These are phyloP conservation scores for Magallana ariakensis DNA, from an alignment of 1,140 invertebrate species.

Conservation along the genomic window DNA sequence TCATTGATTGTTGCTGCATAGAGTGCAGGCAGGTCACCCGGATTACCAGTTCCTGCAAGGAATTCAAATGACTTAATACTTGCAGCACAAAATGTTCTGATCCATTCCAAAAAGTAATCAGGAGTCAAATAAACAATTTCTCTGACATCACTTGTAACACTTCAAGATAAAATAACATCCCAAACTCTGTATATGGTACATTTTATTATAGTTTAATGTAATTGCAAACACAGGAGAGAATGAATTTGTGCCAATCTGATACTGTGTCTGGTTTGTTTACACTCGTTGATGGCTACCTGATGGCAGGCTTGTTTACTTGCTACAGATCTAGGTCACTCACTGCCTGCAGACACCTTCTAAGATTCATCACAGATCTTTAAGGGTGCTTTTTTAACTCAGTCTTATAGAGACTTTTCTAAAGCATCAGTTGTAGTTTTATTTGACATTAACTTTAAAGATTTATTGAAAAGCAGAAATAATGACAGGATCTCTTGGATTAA, in stretches of 20 bases:
- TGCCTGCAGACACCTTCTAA: neutral
- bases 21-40: slow-evolving; percentile 55
- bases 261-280: neutral
- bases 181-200: too few species aligned
- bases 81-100: too few species aligned
- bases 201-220: too few species aligned
- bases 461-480: too few species aligned
- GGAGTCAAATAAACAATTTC: neutral
- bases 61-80: neutral
- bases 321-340: neutral
- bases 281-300: neutral
- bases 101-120: neutral
- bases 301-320: neutral
- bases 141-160: neutral
- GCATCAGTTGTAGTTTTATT: too few species aligned
- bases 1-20: slow-evolving; percentile 64
- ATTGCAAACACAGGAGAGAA: too few species aligned
- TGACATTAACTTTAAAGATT: too few species aligned
- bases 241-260: too few species aligned
- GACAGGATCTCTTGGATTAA: too few species aligned
- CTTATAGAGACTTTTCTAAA: too few species aligned
- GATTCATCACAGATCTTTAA: neutral
- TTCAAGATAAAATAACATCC: neutral
- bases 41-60: slow-evolving; percentile 61
- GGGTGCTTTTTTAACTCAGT: too few species aligned